Conservation (phyloP, 2,797 vertebrate species). For the Cichlasoma orientale region DNA sequence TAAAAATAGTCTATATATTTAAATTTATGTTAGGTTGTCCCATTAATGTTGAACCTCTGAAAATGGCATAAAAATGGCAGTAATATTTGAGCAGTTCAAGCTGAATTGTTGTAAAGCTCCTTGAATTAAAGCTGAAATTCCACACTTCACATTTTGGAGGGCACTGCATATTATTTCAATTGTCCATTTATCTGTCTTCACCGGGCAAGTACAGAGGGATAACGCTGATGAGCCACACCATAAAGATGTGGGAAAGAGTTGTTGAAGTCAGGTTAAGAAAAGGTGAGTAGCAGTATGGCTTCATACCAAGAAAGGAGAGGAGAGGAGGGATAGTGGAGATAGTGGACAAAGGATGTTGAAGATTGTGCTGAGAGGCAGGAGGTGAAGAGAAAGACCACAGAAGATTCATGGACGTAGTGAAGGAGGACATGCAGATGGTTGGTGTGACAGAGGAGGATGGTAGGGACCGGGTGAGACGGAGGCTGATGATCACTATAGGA, state of each 20-base stretch:
- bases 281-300: neutral
- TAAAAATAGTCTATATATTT: neutral
- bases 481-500: neutral
- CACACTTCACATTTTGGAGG: neutral
- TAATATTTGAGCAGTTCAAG: too few relatives aligned
- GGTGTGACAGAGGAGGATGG: neutral
- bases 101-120: too few relatives aligned
- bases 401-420: neutral
- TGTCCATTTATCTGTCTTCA: neutral
- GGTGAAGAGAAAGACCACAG: neutral
- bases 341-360: neutral
- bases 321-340: too few relatives aligned
- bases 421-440: neutral
- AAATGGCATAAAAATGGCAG: too few relatives aligned
- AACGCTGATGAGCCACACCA: neutral
- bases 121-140: neutral
- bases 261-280: neutral
- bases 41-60: too few relatives aligned
- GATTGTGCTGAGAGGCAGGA: neutral
- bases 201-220: neutral
- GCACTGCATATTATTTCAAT: neutral
- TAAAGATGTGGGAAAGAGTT: accelerated
- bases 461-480: neutral
- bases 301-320: neutral
- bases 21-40: neutral